A percentile compares a stretch with the other conserved stretches of the same genome.
Conservation (phyloP, 2,888 invertebrate genomes). For the Cantharis lateralis region DNA sequence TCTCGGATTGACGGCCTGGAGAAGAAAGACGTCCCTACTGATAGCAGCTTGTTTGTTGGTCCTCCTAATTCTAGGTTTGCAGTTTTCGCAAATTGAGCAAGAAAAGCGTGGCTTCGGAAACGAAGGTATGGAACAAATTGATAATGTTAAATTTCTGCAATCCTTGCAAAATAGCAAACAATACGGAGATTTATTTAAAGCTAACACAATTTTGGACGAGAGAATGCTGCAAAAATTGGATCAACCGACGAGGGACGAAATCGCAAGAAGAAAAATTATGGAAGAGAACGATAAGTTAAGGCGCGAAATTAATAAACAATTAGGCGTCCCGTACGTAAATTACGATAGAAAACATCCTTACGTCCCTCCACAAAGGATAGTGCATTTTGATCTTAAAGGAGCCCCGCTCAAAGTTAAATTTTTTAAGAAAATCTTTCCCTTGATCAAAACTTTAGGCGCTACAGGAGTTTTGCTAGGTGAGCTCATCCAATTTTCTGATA, state of each 20-base stretch:
- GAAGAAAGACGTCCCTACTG: conserved; percentile 58
- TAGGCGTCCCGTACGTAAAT: conserved; percentile 56
- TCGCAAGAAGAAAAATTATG: conserved; percentile 32
- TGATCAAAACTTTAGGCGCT: conserved; percentile 67
- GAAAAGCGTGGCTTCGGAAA: conserved; percentile 30
- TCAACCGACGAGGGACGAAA: conserved; percentile 51
- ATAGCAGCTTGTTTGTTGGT: conserved; percentile 51
- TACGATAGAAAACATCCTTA: conserved; percentile 54
- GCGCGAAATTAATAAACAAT: conserved; percentile 49
- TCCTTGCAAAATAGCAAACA: conserved; percentile 16
- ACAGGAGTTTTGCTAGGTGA: conserved; percentile 65
- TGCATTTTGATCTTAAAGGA: conserved; percentile 79
- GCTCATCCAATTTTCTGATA: not conserved
- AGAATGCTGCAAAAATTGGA: conserved; percentile 48
- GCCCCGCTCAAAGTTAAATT: conserved; percentile 71
- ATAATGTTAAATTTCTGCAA: conserved; percentile 34
- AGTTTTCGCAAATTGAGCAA: conserved; percentile 49
- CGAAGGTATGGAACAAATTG: conserved; percentile 22
- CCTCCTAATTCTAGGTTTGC: conserved; percentile 56
- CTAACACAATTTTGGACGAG: conserved; percentile 11
- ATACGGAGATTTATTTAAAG: not conserved
- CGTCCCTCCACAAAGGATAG: conserved; percentile 61
- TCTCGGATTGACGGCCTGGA: conserved; percentile 56
- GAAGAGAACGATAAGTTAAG: conserved; percentile 35
- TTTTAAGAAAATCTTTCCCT: conserved; percentile 62